Evolutionary conservation across 1,140 invertebrate genomes (phyloP), one percentile per base, ranked within the genome.

Genomic region (Gryon sp.): DNA sequence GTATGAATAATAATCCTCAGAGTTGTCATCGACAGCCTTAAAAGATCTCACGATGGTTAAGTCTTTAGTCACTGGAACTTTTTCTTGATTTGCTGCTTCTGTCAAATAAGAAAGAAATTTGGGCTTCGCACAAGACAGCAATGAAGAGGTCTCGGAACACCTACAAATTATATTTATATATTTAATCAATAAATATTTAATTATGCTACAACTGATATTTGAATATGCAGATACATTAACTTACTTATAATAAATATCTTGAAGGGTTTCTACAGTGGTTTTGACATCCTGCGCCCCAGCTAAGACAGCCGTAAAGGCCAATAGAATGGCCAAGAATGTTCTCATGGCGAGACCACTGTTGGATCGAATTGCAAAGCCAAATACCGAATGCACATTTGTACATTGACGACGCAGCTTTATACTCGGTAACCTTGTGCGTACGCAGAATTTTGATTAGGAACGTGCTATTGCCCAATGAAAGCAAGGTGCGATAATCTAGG

Each of bases 41-140:
- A 75, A 87, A 6, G 92, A 92, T 69, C 90, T 93, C 2, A 95
- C 90, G 28, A 95, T 90, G 2, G 91, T 89, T 30, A 95, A 86
- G 74, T 95, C 92, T 2, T 94, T 90, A 1, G 94, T 95, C 36
- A 95, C 91, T 11, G 90, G 90, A 57, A 95, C 92, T 78, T 92
- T 91, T 22, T 93, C 91, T 75, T 93, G 90, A 62, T 92, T 90
- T 16, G 90, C 86, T 2, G 92, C 93, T 15, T 90, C 87, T 65
- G 91, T 92, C 30, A 95, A 90, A 90, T 94, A 95, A 38, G 91
- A 88, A 63, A 95, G 82, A 9, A 94, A 90, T 84, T 93, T 94
- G 6, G 94, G 94, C 78, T 94, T 93, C 28, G 93, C 92, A 86
- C 94, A 95, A 46, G 89, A 87, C 26, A 90, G 50, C 68, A 87